phyloP scores from a whole-genome alignment of 2,113 vertebrate species.

The Perca flavescens region DNA sequence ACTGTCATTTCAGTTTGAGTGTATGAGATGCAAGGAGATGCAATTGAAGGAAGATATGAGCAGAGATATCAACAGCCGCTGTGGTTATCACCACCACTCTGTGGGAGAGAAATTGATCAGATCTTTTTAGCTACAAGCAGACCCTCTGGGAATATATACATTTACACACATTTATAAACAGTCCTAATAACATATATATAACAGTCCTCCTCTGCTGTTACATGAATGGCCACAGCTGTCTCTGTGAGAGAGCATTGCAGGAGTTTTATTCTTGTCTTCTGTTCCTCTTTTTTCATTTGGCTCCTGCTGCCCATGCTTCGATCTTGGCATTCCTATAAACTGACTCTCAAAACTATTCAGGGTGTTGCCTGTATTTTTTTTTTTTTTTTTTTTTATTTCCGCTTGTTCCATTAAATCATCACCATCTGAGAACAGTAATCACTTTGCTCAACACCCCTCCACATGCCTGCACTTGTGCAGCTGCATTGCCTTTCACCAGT shows the following conservation, averaged over 20 bases:
- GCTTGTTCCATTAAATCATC: constrained; percentile 47
- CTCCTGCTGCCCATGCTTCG: neutral
- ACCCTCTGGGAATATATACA: too few relatives aligned
- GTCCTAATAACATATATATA: too few relatives aligned
- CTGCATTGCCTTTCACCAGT: constrained; percentile 31
- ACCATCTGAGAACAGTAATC: constrained; percentile 9
- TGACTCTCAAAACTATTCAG: constrained; percentile 3
- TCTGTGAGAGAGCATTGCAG: constrained; percentile 5
- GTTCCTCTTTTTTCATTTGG: constrained; percentile 17
- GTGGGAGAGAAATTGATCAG: too few relatives aligned
- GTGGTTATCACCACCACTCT: neutral
- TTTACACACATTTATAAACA: too few relatives aligned
- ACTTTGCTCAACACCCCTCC: constrained; percentile 42
- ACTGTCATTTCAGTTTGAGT: constrained; percentile 7
- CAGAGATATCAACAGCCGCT: constrained; percentile 13
- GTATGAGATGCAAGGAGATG: too few relatives aligned
- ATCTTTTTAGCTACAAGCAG: too few relatives aligned
- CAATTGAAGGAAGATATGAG: constrained; percentile 5
- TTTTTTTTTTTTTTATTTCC: constrained; percentile 25
- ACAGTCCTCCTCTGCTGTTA: neutral
- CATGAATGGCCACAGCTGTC: neutral
- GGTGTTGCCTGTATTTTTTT: constrained; percentile 21
- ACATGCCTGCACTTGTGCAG: constrained; percentile 58
- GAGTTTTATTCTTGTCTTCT: constrained; percentile 13
- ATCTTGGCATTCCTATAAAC: constrained; percentile 18